phyloP scores from a whole-genome alignment of 1,140 invertebrate species.

The Drosophila mayri region DNA sequence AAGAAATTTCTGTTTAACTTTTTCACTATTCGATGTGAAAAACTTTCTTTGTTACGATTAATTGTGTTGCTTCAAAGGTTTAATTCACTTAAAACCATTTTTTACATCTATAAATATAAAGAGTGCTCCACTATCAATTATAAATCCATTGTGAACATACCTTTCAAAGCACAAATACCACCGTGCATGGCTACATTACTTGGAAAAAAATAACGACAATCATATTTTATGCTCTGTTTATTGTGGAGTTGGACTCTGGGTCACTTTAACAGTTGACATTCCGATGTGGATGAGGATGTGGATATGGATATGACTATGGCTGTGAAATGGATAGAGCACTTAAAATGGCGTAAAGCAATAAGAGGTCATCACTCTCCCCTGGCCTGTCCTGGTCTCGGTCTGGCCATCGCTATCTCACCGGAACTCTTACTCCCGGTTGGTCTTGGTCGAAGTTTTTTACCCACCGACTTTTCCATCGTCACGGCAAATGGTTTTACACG shows the following conservation, averaged over 20 bases:
- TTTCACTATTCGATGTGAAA: not conserved
- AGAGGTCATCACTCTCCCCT: slow-evolving; percentile 29
- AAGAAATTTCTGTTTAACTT: not conserved
- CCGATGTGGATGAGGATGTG: slow-evolving; percentile 43
- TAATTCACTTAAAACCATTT: slow-evolving; percentile 19
- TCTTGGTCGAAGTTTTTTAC: slow-evolving; percentile 39
- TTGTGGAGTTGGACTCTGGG: slow-evolving; percentile 42
- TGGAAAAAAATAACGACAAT: slow-evolving; percentile 53
- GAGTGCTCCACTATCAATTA: slow-evolving; percentile 25
- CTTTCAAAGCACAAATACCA: slow-evolving; percentile 2
- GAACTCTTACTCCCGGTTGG: slow-evolving; percentile 21
- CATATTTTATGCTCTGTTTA: slow-evolving; percentile 80
- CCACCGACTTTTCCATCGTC: slow-evolving; percentile 33
- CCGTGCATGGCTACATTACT: slow-evolving; percentile 12
- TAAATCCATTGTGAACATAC: slow-evolving; percentile 18
- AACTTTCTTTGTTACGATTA: not conserved
- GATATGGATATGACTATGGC: slow-evolving; percentile 53
- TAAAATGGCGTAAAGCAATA: slow-evolving; percentile 76
- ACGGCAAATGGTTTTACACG: slow-evolving; percentile 62
- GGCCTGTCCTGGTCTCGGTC: slow-evolving; percentile 2
- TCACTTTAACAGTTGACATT: slow-evolving; percentile 68
- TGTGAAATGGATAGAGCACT: slow-evolving; percentile 70
- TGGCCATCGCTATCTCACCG: slow-evolving; percentile 21
- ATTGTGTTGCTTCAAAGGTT: not conserved
- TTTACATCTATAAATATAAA: slow-evolving; percentile 13